phyloP scores from a whole-genome alignment of 2,113 vertebrate genomes.

The Mungos mungo region DNA sequence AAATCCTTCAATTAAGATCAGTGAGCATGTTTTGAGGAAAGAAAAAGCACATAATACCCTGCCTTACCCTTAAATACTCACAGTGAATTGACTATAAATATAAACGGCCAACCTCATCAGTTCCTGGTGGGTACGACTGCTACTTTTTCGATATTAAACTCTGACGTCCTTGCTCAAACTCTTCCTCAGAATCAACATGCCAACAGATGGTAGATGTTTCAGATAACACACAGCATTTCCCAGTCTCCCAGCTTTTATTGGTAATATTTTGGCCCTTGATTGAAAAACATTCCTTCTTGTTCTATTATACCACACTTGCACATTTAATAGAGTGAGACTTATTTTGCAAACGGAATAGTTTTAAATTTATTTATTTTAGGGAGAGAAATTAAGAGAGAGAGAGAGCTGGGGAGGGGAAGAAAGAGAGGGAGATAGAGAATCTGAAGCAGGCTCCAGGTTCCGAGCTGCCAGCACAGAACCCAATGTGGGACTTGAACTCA shows the following conservation, averaged over 20 bases:
- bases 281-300: not conserved
- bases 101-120: not conserved
- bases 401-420: no score
- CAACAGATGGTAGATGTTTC: not conserved
- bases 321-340: not conserved
- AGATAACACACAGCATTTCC: not conserved
- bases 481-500: no score
- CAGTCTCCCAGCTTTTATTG: not conserved
- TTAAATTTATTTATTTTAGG: no score
- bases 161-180: not conserved
- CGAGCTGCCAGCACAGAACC: no score
- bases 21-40: not conserved
- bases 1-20: not conserved
- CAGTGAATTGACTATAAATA: not conserved
- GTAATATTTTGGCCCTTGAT: not conserved
- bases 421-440: no score
- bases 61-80: not conserved
- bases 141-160: not conserved
- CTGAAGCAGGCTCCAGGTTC: no score
- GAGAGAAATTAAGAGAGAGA: no score
- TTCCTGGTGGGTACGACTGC: not conserved
- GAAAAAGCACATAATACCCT: not conserved
- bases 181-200: not conserved
- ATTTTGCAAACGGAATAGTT: not conserved
- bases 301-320: not conserved